Evolutionary conservation across 2,797 vertebrate genomes (phyloP).

Genomic region (Coreius guichenoti): DNA sequence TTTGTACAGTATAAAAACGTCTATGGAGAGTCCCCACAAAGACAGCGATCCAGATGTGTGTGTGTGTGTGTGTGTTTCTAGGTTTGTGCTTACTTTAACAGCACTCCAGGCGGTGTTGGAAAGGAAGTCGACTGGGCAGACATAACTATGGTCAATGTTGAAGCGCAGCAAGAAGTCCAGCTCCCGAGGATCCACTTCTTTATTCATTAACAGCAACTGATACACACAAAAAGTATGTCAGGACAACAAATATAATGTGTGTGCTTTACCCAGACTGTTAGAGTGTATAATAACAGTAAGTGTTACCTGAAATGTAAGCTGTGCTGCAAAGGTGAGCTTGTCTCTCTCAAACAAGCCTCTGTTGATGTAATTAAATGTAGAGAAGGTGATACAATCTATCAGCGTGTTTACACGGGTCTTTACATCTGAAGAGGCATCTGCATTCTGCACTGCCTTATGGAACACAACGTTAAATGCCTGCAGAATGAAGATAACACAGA

Average conservation of each 20-base stretch:
- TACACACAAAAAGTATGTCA: conserved; percentile 14
- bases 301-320: conserved; percentile 78
- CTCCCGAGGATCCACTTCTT: conserved; percentile 78
- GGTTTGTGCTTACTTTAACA: conserved; percentile 73
- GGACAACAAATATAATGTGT: conserved; percentile 21
- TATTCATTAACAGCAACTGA: conserved; percentile 80
- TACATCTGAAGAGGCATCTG: conserved; percentile 75
- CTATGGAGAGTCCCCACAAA: too few species aligned
- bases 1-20: too few species aligned
- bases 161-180: conserved; percentile 84
- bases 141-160: conserved; percentile 80
- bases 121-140: conserved; percentile 81
- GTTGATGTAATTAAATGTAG: conserved; percentile 83
- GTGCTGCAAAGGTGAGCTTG: conserved; percentile 82
- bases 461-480: conserved; percentile 85
- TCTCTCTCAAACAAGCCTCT: conserved; percentile 81
- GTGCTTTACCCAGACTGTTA: background rate
- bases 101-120: conserved; percentile 80
- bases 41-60: too few species aligned
- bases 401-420: conserved; percentile 76
- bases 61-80: conserved; percentile 25
- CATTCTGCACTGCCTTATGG: conserved; percentile 80
- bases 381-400: conserved; percentile 79
- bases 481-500: background rate
- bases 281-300: background rate